Conservation (phyloP, 23 tunicate genomes). For the Clavelina lepadiformis region DNA sequence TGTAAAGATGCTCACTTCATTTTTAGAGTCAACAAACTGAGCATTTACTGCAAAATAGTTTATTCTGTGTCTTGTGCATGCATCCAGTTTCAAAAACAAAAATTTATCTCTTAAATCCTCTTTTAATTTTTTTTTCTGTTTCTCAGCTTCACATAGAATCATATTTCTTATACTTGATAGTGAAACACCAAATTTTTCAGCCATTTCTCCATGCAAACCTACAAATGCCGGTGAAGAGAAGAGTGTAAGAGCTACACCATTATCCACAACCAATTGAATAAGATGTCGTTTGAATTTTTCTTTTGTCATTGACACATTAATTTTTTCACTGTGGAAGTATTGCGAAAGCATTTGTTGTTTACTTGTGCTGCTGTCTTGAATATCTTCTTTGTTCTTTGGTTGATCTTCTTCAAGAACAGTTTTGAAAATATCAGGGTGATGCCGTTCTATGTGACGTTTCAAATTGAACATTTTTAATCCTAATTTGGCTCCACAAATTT, state of each 20-base stretch:
- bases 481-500: not conserved
- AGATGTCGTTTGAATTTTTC: conserved; percentile 15
- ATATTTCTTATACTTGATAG: conserved; percentile 21
- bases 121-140: conserved; percentile 23
- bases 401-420: too few relatives aligned
- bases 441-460: conserved; percentile 8
- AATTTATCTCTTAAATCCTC: too few relatives aligned
- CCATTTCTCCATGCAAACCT: conserved; percentile 17
- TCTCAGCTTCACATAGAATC: conserved; percentile 14
- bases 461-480: conserved; percentile 12
- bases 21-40: conserved; percentile 29
- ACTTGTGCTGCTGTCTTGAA: conserved; percentile 14
- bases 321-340: conserved; percentile 8
- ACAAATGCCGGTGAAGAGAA: conserved; percentile 12
- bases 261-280: conserved; percentile 14
- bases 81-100: too few relatives aligned
- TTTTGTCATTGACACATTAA: conserved; percentile 17
- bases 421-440: conserved; percentile 13
- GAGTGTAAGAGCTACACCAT: conserved; percentile 7
- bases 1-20: conserved; percentile 13
- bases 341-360: conserved; percentile 7
- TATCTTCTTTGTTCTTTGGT: conserved; percentile 7
- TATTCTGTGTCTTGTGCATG: conserved; percentile 15
- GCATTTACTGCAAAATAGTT: conserved; percentile 17
- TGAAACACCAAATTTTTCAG: conserved; percentile 23